These are phyloP conservation scores for Sebastes flavidus DNA, from an alignment of 2,797 vertebrate species.

Conservation along the genomic window DNA sequence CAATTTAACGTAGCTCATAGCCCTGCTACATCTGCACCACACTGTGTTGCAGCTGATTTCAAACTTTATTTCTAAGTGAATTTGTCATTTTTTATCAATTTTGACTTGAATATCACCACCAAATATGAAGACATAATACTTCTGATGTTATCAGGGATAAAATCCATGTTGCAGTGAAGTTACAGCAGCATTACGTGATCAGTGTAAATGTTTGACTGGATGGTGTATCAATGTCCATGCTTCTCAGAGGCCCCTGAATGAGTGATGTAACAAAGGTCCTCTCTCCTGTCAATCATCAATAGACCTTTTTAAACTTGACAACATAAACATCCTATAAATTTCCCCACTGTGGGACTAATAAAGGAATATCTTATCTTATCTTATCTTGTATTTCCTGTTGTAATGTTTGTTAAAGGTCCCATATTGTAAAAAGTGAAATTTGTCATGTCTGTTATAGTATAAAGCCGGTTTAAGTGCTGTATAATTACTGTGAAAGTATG, in stretches of 20 bases:
- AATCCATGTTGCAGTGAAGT: not conserved
- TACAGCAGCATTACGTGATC: not conserved
- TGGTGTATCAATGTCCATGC: not conserved
- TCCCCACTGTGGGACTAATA: no score
- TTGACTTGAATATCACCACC: not conserved
- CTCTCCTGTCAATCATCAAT: slow-evolving; percentile 17
- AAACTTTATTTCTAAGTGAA: not conserved
- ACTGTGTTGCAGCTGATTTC: not conserved
- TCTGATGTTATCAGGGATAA: not conserved
- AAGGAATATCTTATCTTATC: no score
- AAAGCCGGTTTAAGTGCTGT: accelerated
- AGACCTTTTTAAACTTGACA: not conserved
- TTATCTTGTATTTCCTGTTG: no score
- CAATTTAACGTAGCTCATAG: not conserved
- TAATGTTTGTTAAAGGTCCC: no score
- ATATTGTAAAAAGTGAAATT: no score
- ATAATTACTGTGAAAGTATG: no score
- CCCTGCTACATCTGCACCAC: not conserved
- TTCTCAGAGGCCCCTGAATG: not conserved
- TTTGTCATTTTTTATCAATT: not conserved
- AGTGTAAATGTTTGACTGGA: slow-evolving; percentile 26
- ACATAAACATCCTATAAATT: accelerated
- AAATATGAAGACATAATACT: not conserved
- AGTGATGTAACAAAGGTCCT: slow-evolving; percentile 23
- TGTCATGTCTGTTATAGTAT: accelerated